A percentile compares a stretch with the other conserved stretches of the same genome.
phyloP scores from a whole-genome alignment of 2,797 vertebrate genomes.

The Pyrocephalus nanus region DNA sequence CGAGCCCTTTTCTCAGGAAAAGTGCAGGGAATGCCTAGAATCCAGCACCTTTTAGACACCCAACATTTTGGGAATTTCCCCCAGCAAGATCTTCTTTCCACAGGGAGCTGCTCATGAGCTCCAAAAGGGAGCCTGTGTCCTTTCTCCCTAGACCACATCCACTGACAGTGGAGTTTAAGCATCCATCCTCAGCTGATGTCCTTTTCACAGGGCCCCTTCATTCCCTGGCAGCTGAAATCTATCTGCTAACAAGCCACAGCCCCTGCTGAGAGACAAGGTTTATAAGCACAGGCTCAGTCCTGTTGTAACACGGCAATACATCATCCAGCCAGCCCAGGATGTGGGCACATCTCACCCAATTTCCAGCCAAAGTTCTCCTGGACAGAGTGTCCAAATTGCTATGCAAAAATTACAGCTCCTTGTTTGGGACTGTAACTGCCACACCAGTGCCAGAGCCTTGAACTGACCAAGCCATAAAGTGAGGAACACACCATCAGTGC shows the following conservation, averaged over 20 bases:
- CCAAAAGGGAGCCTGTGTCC: rapidly evolving
- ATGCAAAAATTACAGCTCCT: neutral
- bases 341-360: neutral
- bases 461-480: neutral
- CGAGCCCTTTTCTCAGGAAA: neutral
- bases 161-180: neutral
- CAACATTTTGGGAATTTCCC: neutral
- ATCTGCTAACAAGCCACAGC: neutral
- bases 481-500: neutral
- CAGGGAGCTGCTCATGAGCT: neutral
- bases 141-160: neutral
- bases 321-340: neutral
- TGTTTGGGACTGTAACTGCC: neutral
- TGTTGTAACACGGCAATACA: neutral
- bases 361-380: neutral
- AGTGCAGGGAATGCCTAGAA: neutral
- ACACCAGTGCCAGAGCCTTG: rapidly evolving
- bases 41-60: neutral
- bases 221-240: neutral
- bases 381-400: neutral
- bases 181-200: neutral
- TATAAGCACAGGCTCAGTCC: neutral
- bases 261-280: slow-evolving; percentile 6
- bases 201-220: neutral
- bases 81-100: neutral